Base-by-base conservation (phyloP, 2,797 vertebrate species). In the Numenius phaeopus region DNA sequence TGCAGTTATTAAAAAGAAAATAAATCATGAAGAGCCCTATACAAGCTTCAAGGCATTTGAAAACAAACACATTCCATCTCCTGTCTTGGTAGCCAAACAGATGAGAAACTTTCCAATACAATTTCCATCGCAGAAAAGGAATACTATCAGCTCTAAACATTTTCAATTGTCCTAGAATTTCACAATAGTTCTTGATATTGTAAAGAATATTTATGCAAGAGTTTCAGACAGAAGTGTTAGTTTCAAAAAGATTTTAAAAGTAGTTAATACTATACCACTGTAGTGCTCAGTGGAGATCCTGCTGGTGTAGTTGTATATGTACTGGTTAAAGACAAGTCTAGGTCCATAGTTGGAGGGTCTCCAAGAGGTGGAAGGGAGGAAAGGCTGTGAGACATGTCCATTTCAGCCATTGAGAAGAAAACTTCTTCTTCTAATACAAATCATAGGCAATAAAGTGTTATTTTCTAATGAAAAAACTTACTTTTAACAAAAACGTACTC, bases 341-440 rank as follows among this genome's bases (percentile, higher is more conserved):
- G 98, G 98, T 99, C 99, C 96, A 99, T 99, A 24, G 99, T 99
- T 87, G 99, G 99, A 54, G 99, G 99, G 71, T 99, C 99, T 84
- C 99, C 99, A 83, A 99, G 98, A 75, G 99, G 99, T 73, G 99
- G 99, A 71, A 99, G 99, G 39, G 99, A 99, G 8, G 99, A 99
- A 79, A 99, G 98, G 94, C 99, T 99, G 92, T 99, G 99, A 76
- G 99, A 99, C 99, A 99, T 99, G 95, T 99, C 99, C 99, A 99
- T 99, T 96, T 99, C 99, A 54, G 99, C 99, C 99, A 99, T 99
- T 55, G 99, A 99, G 98, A 99, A 99, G 98, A 99, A 99, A 83
- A 99, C 99, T 92, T 99, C 99, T 98, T 99, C 99, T 99, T 98
- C 98, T 99, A 87, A 59, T 86, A 69, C 87, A 44, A 98, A 86